Conservation (phyloP, 2,888 invertebrate genomes). For the Terebella lapidaria region DNA sequence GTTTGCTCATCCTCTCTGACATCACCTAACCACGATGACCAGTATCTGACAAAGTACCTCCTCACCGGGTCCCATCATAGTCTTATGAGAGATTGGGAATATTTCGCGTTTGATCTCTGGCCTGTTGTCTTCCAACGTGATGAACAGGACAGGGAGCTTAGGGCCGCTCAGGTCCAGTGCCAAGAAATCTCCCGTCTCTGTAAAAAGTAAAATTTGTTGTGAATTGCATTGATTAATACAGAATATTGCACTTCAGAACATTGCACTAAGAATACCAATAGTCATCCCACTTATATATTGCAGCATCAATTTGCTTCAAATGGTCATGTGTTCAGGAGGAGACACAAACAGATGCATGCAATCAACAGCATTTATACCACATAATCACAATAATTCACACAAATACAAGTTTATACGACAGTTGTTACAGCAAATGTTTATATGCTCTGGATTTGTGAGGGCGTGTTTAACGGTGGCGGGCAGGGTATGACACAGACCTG, state of each 20-base stretch:
- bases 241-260: neutral
- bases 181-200: constrained; percentile 88
- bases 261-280: too few relatives aligned
- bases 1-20: too few relatives aligned
- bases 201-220: constrained; percentile 43
- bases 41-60: too few relatives aligned
- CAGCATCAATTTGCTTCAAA: neutral
- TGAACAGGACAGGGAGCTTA: constrained; percentile 91
- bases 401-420: too few relatives aligned
- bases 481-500: constrained; percentile 56
- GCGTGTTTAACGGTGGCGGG: neutral
- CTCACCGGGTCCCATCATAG: constrained; percentile 87
- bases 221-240: constrained; percentile 19
- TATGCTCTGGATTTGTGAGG: too few relatives aligned
- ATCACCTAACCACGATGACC: too few relatives aligned
- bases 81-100: constrained; percentile 87
- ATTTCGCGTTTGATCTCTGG: constrained; percentile 96
- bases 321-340: too few relatives aligned
- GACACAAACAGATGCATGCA: too few relatives aligned
- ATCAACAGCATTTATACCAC: too few relatives aligned
- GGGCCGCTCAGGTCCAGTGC: constrained; percentile 97
- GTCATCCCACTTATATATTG: neutral
- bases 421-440: too few relatives aligned
- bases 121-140: constrained; percentile 76
- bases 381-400: too few relatives aligned